Evolutionary conservation across 2,888 invertebrate genomes (phyloP), one percentile per base, ranked within the genome.

Genomic region (Acleris cristana): DNA sequence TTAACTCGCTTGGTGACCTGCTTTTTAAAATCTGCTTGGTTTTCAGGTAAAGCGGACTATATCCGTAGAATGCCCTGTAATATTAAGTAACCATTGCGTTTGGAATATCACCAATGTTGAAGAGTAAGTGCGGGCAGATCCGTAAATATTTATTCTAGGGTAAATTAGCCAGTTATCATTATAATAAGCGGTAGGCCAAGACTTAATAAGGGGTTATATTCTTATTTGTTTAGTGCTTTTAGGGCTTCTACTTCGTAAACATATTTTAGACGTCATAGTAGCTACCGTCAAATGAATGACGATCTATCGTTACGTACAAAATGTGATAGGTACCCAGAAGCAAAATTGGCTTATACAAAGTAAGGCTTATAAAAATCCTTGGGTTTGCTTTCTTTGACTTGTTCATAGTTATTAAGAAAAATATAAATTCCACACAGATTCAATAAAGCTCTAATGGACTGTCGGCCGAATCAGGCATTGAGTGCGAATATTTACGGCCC

Each of bases 61-160:
- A 72, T 87, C 89, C 10, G 83, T 85, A 0, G 85, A 83, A 77
- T 85, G 90, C 71, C 90, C 90, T 4, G 82, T 92, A 8, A 90
- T 90, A 71, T 77, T 92, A 63, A 92, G 90, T 72, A 89, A 92
- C 74, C 87, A 92, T 69, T 90, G 90, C 71, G 81, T 92, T 59
- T 92, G 92, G 92, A 91, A 89, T 72, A 86, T 92, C 44, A 76
- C 82, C n/a, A 92, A 92, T 69, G 80, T 92, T 0, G 81, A 87
- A 23, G 88, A 85, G 93, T 92, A 75, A 75, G 92, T 87, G 72
- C 14, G 16, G 40, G 72, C 7, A n/a, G 40, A 34, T 10, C 12
- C 18, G 1, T 40, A 2, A 40, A 19, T 45, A 45, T 48, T 45
- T n/a, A n/a, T 8, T 5, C 14, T 45, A n/a, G 45, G n/a, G n/a